Percentiles rank a stretch among this genome's conserved stretches.
Evolutionary conservation across 1,140 invertebrate genomes (phyloP).

Genomic region (Nautilus pompilius): DNA sequence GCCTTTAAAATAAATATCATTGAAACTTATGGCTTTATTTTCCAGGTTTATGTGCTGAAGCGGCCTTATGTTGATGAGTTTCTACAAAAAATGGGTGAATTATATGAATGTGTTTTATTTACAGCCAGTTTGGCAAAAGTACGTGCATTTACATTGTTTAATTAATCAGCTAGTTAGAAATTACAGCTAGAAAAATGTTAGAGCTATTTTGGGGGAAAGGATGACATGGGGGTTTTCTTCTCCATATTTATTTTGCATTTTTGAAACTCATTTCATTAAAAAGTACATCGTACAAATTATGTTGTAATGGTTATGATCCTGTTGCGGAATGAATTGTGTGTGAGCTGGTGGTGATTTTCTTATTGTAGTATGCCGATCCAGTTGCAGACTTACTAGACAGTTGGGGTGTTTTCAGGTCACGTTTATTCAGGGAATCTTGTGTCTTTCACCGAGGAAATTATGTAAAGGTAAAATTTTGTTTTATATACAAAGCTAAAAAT

Average conservation of each 20-base stretch:
- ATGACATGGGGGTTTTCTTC: background rate
- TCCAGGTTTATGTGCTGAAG: constrained; percentile 92
- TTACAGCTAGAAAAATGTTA: constrained; percentile 6
- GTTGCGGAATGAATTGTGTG: background rate
- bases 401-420: constrained; percentile 94
- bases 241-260: background rate
- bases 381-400: constrained; percentile 97
- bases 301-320: background rate
- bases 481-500: too few species aligned
- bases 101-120: constrained; percentile 99
- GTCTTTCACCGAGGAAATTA: constrained; percentile 99
- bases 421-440: constrained; percentile 98
- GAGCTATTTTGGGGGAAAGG: background rate
- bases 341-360: constrained; percentile 12
- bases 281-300: background rate
- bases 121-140: constrained; percentile 97
- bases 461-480: constrained; percentile 70
- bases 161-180: too few species aligned
- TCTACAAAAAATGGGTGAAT: constrained; percentile 93
- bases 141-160: too few species aligned
- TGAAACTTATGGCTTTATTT: too few species aligned
- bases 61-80: constrained; percentile 99
- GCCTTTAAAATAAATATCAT: too few species aligned
- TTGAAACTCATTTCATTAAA: background rate
- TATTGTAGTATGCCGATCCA: constrained; percentile 91